Conservation (phyloP, 2,888 invertebrate genomes). For the Nowickia ferox region DNA sequence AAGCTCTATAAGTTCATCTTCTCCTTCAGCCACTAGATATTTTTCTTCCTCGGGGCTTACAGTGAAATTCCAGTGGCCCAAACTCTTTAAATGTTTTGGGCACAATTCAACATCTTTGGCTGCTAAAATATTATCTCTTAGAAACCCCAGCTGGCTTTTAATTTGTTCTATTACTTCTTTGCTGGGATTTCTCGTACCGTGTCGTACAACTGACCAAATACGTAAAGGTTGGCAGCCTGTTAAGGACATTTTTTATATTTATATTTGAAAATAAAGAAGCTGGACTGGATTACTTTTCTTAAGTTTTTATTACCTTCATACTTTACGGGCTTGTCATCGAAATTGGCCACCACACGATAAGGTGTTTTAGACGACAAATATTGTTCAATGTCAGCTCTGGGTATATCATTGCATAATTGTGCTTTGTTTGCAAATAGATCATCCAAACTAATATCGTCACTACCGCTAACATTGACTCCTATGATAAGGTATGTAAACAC, state of each 20-base stretch:
- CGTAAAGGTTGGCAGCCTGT: slow-evolving; percentile 87
- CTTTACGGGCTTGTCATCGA: slow-evolving; percentile 85
- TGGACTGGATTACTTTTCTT: slow-evolving; percentile 14
- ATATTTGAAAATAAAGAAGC: slow-evolving; percentile 20
- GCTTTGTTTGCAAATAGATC: slow-evolving; percentile 3
- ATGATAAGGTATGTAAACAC: slow-evolving; percentile 52
- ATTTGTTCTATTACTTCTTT: slow-evolving; percentile 85
- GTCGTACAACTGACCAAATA: slow-evolving; percentile 90
- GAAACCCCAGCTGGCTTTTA: slow-evolving; percentile 84
- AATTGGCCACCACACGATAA: slow-evolving; percentile 88
- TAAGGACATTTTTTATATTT: slow-evolving; percentile 12
- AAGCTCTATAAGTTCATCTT: slow-evolving; percentile 88
- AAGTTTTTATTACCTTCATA: slow-evolving; percentile 84
- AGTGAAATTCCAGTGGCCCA: slow-evolving; percentile 86
- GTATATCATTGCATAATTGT: slow-evolving; percentile 46
- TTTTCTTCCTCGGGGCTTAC: slow-evolving; percentile 85
- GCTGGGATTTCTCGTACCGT: slow-evolving; percentile 91
- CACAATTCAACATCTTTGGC: slow-evolving; percentile 84
- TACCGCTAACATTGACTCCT: slow-evolving; percentile 18
- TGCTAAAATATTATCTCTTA: slow-evolving; percentile 75
- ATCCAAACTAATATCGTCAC: background rate
- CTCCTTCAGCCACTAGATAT: slow-evolving; percentile 88
- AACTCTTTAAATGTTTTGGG: slow-evolving; percentile 78
- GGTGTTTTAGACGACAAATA: slow-evolving; percentile 89
- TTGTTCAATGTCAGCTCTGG: slow-evolving; percentile 82